Evolutionary conservation across 2,113 vertebrate species (phyloP).

Genomic region (Cacatua alba): DNA sequence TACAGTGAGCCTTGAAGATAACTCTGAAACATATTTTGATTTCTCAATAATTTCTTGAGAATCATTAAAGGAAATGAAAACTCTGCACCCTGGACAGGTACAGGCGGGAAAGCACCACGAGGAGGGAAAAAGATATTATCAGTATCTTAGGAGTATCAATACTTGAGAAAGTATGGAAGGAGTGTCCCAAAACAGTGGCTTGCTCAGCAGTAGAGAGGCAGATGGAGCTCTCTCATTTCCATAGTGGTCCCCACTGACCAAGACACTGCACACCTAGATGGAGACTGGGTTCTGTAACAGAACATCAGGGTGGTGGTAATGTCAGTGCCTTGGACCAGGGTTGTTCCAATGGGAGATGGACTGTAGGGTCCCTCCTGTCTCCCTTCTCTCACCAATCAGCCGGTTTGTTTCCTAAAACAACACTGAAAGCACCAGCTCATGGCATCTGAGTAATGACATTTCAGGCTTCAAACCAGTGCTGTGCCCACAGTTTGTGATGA

Average conservation of each 20-base stretch:
- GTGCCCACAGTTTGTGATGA: background rate
- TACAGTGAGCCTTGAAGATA: slow-evolving; percentile 38
- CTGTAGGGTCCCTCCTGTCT: background rate
- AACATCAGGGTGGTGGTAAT: background rate
- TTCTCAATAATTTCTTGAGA: slow-evolving; percentile 63
- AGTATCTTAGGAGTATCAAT: background rate
- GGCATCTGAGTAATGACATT: background rate
- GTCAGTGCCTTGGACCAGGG: background rate
- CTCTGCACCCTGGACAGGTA: background rate
- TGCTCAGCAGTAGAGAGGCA: background rate
- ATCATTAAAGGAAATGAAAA: slow-evolving; percentile 51
- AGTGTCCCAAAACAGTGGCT: background rate
- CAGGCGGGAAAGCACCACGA: background rate
- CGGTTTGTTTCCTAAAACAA: background rate
- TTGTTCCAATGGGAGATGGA: background rate
- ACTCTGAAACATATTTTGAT: slow-evolving; percentile 54
- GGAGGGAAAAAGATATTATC: background rate
- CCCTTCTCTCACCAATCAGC: background rate
- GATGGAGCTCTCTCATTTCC: rapidly evolving
- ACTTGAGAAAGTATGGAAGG: background rate
- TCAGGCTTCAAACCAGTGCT: background rate
- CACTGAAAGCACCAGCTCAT: background rate
- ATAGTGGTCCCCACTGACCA: rapidly evolving
- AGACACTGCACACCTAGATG: rapidly evolving
- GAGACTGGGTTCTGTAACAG: background rate